Conservation (phyloP, 2,888 invertebrate genomes). For the Cephalotes varians region DNA sequence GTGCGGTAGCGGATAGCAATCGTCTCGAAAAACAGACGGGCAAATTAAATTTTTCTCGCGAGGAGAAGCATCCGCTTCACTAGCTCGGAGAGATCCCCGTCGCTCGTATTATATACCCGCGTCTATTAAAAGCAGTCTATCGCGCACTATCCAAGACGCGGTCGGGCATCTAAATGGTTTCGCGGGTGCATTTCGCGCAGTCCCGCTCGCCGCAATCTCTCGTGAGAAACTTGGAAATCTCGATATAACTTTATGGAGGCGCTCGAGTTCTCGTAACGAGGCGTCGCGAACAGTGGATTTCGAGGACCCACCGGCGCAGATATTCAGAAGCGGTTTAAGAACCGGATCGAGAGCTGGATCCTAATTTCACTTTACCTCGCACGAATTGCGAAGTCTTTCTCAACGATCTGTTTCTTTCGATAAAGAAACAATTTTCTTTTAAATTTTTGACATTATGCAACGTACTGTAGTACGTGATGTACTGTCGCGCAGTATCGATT, state of each 20-base stretch:
- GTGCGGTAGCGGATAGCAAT: slow-evolving; percentile 36
- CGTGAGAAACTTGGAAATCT: slow-evolving; percentile 72
- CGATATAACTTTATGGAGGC: slow-evolving; percentile 79
- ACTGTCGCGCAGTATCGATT: neutral
- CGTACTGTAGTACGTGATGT: neutral
- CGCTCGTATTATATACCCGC: neutral
- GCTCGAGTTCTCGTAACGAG: slow-evolving; percentile 65
- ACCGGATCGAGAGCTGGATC: slow-evolving; percentile 60
- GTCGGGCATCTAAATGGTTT: slow-evolving; percentile 20
- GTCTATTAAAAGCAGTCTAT: slow-evolving; percentile 65
- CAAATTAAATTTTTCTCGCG: slow-evolving; percentile 49
- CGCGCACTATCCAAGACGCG: slow-evolving; percentile 5
- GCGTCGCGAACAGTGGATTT: slow-evolving; percentile 64
- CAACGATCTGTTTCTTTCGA: slow-evolving; percentile 49
- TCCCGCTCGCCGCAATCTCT: slow-evolving; percentile 5
- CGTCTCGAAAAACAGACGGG: slow-evolving; percentile 53
- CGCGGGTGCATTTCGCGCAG: slow-evolving; percentile 2
- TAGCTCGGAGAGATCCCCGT: neutral
- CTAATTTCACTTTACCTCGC: slow-evolving; percentile 63
- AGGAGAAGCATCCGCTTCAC: slow-evolving; percentile 31
- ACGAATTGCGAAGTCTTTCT: slow-evolving; percentile 37
- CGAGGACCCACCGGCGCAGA: slow-evolving; percentile 55
- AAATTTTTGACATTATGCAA: neutral
- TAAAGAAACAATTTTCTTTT: slow-evolving; percentile 1
- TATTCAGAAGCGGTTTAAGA: too few species aligned